These are phyloP conservation scores for Tetragonisca angustula DNA, from an alignment of 2,888 invertebrate genomes.

Conservation along the genomic window DNA sequence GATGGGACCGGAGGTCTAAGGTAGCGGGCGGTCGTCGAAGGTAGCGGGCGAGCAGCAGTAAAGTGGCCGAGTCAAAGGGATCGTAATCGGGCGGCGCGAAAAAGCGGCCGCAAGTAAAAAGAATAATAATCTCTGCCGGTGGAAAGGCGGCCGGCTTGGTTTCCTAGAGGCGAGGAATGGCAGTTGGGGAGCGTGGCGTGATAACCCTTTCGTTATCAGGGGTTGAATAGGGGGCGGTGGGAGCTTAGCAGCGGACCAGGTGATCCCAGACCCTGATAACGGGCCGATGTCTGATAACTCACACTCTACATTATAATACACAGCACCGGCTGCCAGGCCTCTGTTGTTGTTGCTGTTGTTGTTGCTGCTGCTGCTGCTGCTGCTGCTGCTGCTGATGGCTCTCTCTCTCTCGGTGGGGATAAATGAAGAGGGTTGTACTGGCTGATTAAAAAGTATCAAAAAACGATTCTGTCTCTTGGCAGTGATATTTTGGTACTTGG, in stretches of 20 bases:
- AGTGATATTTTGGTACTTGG: not conserved
- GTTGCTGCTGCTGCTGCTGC: slow-evolving; percentile 48
- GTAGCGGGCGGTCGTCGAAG: slow-evolving; percentile 21
- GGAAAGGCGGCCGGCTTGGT: slow-evolving; percentile 67
- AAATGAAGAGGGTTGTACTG: slow-evolving; percentile 44
- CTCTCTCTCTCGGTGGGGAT: slow-evolving; percentile 8
- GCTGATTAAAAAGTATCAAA: slow-evolving; percentile 68
- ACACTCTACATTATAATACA: slow-evolving; percentile 81
- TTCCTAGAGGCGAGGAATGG: slow-evolving; percentile 69
- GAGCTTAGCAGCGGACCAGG: slow-evolving; percentile 77
- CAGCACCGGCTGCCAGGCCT: slow-evolving; percentile 64
- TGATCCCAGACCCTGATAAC: slow-evolving; percentile 81
- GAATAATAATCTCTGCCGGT: slow-evolving; percentile 73
- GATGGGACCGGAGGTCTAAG: slow-evolving; percentile 12
- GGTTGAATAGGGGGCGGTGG: slow-evolving; percentile 69
- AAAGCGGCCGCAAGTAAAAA: slow-evolving; percentile 70
- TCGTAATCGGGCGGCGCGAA: slow-evolving; percentile 77
- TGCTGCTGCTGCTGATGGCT: slow-evolving; percentile 44
- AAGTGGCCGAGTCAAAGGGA: slow-evolving; percentile 80
- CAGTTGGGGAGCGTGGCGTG: slow-evolving; percentile 79
- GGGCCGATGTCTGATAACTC: slow-evolving; percentile 82
- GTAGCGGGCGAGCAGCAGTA: slow-evolving; percentile 71
- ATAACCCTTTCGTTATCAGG: slow-evolving; percentile 84
- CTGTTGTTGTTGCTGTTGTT: slow-evolving; percentile 57
- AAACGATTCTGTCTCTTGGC: not conserved